Conservation (phyloP, 1,140 invertebrate species). For the Glossosoma conforme region DNA sequence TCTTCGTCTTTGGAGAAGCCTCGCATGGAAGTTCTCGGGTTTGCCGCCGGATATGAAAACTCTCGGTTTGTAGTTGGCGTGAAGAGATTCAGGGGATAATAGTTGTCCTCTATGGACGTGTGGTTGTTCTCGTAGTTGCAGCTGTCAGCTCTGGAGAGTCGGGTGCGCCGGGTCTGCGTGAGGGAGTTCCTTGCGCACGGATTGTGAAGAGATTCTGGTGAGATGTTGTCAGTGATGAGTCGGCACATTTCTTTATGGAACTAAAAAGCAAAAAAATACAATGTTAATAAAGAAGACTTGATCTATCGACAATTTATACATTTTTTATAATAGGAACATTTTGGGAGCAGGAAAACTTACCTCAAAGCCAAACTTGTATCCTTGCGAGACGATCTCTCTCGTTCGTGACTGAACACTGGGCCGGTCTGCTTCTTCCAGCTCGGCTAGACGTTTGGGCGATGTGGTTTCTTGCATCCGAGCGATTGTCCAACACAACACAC, state of each 20-base stretch:
- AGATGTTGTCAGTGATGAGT: slow-evolving; percentile 47
- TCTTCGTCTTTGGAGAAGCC: slow-evolving; percentile 15
- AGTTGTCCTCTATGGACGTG: slow-evolving; percentile 25
- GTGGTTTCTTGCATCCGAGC: slow-evolving; percentile 23
- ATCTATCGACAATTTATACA: neutral
- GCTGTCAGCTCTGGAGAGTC: slow-evolving; percentile 38
- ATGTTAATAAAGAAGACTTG: neutral
- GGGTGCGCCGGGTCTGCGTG: slow-evolving; percentile 14
- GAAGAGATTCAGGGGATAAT: slow-evolving; percentile 18
- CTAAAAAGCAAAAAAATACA: slow-evolving; percentile 40
- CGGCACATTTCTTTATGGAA: slow-evolving; percentile 78
- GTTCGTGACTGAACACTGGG: slow-evolving; percentile 52
- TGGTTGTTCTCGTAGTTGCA: slow-evolving; percentile 37
- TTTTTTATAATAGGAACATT: no score
- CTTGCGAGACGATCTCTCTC: slow-evolving; percentile 78
- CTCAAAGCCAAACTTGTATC: slow-evolving; percentile 86
- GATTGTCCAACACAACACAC: slow-evolving; percentile 24
- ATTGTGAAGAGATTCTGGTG: slow-evolving; percentile 37
- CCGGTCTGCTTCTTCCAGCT: slow-evolving; percentile 36
- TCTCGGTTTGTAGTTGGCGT: slow-evolving; percentile 24
- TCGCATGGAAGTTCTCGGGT: slow-evolving; percentile 2
- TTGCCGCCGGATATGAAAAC: slow-evolving; percentile 17
- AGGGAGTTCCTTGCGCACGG: slow-evolving; percentile 17
- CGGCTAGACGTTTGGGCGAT: slow-evolving; percentile 15
- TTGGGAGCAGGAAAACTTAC: no score